phyloP scores from a whole-genome alignment of 2,797 vertebrate genomes.

The Ibycter americanus region DNA sequence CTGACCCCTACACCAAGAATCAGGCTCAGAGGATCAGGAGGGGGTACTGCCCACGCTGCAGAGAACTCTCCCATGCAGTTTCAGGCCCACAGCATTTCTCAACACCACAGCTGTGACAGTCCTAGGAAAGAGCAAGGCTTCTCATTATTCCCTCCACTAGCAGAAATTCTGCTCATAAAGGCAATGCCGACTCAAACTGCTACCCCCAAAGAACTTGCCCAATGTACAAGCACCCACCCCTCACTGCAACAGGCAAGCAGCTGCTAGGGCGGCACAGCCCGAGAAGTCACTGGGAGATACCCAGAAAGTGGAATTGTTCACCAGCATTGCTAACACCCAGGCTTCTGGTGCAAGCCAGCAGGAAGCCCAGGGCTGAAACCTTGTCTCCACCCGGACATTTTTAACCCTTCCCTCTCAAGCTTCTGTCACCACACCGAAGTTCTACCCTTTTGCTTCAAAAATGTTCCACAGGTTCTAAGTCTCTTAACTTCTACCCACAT shows the following conservation, averaged over 20 bases:
- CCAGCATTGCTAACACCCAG: no score
- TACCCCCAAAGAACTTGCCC: no score
- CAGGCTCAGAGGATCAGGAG: fast-evolving
- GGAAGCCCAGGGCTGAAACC: background rate
- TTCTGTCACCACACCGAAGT: background rate
- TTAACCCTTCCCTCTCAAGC: background rate
- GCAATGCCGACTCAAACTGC: background rate
- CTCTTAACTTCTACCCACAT: background rate
- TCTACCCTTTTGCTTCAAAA: background rate
- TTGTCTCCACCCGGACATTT: background rate
- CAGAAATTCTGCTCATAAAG: background rate
- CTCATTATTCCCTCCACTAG: fast-evolving
- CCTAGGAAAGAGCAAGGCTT: background rate
- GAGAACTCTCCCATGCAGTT: background rate
- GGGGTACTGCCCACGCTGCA: fast-evolving
- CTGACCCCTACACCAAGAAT: background rate
- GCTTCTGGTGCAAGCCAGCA: background rate
- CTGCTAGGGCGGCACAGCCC: no score
- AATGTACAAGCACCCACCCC: background rate
- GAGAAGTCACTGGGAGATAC: background rate
- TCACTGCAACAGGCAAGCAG: background rate
- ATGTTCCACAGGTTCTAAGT: no score
- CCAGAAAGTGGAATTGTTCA: no score
- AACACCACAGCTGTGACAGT: fast-evolving
- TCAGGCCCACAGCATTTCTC: background rate